Percentiles rank a stretch among this genome's conserved stretches.
Evolutionary conservation across 2,797 vertebrate species (phyloP).

Genomic region (Danio jaintianensis): DNA sequence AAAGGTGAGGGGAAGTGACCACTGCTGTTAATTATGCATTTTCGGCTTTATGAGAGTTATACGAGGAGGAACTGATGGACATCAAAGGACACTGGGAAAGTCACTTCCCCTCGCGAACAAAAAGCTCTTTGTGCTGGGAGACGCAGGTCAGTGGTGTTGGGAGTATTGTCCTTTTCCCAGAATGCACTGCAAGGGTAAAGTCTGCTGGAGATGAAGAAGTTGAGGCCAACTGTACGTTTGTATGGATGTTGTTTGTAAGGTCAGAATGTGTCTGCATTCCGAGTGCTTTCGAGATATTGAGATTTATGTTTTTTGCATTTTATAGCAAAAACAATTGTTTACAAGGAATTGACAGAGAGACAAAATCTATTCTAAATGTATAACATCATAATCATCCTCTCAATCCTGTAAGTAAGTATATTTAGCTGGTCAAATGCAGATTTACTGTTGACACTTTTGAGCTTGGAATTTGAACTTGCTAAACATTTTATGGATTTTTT

Average conservation of each 20-base stretch:
- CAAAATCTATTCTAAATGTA: no score
- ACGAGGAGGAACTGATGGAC: background rate
- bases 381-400: no score
- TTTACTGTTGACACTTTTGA: no score
- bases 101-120: slow-evolving; percentile 64
- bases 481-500: no score
- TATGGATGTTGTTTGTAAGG: slow-evolving; percentile 7
- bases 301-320: no score
- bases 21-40: slow-evolving; percentile 21
- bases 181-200: slow-evolving; percentile 64
- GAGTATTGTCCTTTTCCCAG: slow-evolving; percentile 28
- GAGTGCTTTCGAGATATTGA: no score
- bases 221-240: slow-evolving; percentile 46
- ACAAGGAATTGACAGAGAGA: no score
- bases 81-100: slow-evolving; percentile 47
- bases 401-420: no score
- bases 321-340: no score
- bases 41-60: background rate
- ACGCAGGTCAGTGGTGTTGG: slow-evolving; percentile 31
- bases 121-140: slow-evolving; percentile 65
- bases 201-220: background rate
- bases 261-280: no score
- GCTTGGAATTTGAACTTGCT: no score
- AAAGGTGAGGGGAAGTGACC: slow-evolving; percentile 14
- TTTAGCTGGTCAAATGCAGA: no score